Evolutionary conservation across 2,888 invertebrate species (phyloP), one percentile per base, ranked within the genome.

Genomic region (Apomyelois bistriatella): DNA sequence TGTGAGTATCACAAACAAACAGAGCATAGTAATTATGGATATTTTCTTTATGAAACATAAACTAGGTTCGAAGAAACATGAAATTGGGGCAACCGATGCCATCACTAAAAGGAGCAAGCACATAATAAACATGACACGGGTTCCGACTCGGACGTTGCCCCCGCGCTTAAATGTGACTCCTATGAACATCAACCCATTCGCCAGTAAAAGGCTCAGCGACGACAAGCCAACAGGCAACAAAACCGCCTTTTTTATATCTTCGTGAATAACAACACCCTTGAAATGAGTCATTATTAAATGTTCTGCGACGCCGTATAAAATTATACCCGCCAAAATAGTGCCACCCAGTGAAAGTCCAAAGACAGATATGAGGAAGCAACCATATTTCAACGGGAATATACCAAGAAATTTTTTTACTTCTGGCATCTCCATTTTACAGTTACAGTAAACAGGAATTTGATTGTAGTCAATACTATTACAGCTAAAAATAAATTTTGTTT

Each of bases 301-400:
- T 61, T 81, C 78, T 2, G 74, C 60, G 0, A 79, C 47, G 0
- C 70, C 72, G 49, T 68, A 81, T 0, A 79, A 13, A 6, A 78
- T 32, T 0, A 82, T 59, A 6, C 60, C 66, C 0, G 66, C 13
- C n/a, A 82, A 10, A 0, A 71, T 74, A 0, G 57, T 1, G 0
- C 61, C 65, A 0, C 81, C 82, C 0, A 54, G 50, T 0, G 32
- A 60, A 8, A 81, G 16, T 4, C 75, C 82, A 30, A 68, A 56
- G 12, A 79, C 0, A 1, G 77, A 59, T 55, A 82, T 80, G 1
- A 81, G 51, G 56, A 58, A 71, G 28, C 71, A 66, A 1, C 61
- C 82, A 47, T 70, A 56, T 46, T 58, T 69, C 3, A 66, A 64
- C 2, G 75, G 68, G 47, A 76, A 66, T 0, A 69, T 51, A 1